Percentiles rank a stretch among this genome's conserved stretches.
phyloP scores from a whole-genome alignment of 2,888 invertebrate species.

The Atethmia centrago region DNA sequence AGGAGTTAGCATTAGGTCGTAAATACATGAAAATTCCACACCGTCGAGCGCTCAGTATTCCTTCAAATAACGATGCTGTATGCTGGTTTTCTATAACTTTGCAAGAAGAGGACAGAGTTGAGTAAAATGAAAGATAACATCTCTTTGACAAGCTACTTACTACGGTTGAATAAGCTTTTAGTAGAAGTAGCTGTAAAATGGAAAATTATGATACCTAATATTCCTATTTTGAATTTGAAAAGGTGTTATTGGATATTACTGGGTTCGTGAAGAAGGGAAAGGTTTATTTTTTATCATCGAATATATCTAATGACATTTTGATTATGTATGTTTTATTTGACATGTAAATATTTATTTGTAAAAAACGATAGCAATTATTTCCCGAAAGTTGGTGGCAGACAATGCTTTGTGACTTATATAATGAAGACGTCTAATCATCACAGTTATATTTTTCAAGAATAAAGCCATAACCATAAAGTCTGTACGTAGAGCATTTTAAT shows the following conservation, averaged over 20 bases:
- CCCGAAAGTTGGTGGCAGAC: background rate
- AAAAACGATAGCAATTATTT: background rate
- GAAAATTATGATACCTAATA: conserved; percentile 8
- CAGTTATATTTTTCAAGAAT: background rate
- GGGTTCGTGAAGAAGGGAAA: background rate
- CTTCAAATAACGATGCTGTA: conserved; percentile 6
- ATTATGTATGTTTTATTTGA: background rate
- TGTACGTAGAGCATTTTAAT: conserved; percentile 12
- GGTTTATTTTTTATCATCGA: background rate
- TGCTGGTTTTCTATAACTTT: background rate
- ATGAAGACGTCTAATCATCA: background rate
- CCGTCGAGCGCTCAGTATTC: background rate
- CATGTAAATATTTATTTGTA: background rate
- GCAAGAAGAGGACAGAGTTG: conserved; percentile 1
- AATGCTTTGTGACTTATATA: background rate
- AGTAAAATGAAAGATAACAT: conserved; percentile 50
- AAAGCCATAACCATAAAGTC: background rate
- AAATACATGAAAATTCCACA: background rate
- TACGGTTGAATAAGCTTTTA: conserved; percentile 30
- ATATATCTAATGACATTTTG: too few relatives aligned
- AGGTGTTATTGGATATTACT: background rate
- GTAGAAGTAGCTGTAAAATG: conserved; percentile 10
- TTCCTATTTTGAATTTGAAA: background rate
- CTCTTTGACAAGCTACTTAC: conserved; percentile 20
- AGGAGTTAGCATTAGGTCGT: background rate